Base-by-base conservation (phyloP, 2,113 vertebrate species). In the Neoarius graeffei region DNA sequence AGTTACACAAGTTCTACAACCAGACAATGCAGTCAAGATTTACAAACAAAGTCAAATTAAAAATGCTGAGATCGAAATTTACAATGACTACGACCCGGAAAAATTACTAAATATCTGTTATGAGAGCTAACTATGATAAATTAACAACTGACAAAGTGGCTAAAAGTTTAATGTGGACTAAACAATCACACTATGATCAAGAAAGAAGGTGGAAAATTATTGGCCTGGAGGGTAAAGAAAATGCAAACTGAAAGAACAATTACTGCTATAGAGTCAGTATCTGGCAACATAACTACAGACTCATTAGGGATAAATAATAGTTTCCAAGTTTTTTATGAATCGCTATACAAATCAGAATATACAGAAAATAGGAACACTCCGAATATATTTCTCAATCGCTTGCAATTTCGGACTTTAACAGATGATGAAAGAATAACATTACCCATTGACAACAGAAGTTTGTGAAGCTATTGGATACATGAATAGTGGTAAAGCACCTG, bases 401-500 rank as follows among this genome's bases (percentile, higher is more conserved):
- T 59, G 30, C 64, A 54, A 73, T 42, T 83, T 48, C 80, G 64
- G 14, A 73, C 7, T 7, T 2, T 86, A 4, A 23, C 57, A 54
- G 66, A 86, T 30, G 42, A 89, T 19, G 17, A 19, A 13, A 83
- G 64, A 84, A 11, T 8, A 56, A 10, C 56, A 83, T 25, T 57
- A 35, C 35, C 54, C 30, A 20, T 50, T 74, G 10, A 74, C 50
- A 30, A 83, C 8, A 9, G 20, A 86, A 27, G 79, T 89, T 56
- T 30, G 2, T 4, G 27, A 83, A 7, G 84, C 79, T 64, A 86
- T 89, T 10, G 54, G 48, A 10, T 13, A 59, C 30, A 83, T 89
- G 10, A 86, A 83, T 81, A 76, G 56, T 35, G 84, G 88, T 74
- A 89, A 86, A 52, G 35, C 42, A 4, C 76, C 77, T 20, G 77